These are phyloP conservation scores for Notolepis coatsorum DNA, from an alignment of 2,797 vertebrate species.

Conservation along the genomic window DNA sequence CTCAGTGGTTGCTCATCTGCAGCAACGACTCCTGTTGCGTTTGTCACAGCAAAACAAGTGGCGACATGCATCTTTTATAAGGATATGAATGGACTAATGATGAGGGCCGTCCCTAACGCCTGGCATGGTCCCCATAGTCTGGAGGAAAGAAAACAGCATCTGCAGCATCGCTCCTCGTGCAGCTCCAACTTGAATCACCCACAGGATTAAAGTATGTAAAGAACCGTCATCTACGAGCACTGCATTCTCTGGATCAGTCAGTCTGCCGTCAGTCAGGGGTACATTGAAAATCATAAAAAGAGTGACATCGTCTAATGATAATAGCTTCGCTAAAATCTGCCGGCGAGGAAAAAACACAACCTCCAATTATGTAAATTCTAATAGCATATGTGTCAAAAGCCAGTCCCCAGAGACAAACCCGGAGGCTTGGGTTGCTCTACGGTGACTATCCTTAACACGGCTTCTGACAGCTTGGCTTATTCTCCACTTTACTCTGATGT, in stretches of 20 bases:
- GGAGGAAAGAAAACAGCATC: conserved; percentile 35
- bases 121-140: conserved; percentile 48
- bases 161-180: no score
- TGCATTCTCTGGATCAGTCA: neutral
- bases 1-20: conserved; percentile 55
- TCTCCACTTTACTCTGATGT: conserved; percentile 53
- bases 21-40: conserved; percentile 56
- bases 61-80: conserved; percentile 75
- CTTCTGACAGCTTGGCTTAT: conserved; percentile 62
- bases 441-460: conserved; percentile 46
- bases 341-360: neutral
- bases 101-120: conserved; percentile 56
- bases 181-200: neutral
- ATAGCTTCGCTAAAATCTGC: neutral
- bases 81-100: conserved; percentile 68
- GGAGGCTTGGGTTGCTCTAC: conserved; percentile 35
- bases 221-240: conserved; percentile 1
- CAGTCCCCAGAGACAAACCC: conserved; percentile 42
- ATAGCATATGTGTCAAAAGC: conserved; percentile 58
- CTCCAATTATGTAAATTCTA: conserved; percentile 55
- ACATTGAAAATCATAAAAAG: neutral
- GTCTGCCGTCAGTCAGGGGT: neutral
- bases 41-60: conserved; percentile 63
- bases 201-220: conserved; percentile 10
- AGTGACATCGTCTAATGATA: neutral